A percentile compares a stretch with the other conserved stretches of the same genome.
phyloP scores from a whole-genome alignment of 2,888 invertebrate species.

The Zaprionus obscuricornis region DNA sequence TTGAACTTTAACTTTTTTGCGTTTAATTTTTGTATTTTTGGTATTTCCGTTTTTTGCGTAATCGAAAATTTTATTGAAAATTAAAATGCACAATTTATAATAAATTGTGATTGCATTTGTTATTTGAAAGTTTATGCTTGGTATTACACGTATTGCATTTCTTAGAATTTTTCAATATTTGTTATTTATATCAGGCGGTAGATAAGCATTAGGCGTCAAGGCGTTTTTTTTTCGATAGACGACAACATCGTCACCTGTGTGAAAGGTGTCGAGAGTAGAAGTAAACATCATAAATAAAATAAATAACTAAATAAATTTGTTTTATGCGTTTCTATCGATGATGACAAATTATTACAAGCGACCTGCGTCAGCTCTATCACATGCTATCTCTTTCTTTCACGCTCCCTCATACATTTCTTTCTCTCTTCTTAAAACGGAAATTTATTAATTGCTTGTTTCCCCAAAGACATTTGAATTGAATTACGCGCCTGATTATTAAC shows the following conservation, averaged over 20 bases:
- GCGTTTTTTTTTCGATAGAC: conserved; percentile 16
- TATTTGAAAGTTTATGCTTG: no score
- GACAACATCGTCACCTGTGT: conserved; percentile 43
- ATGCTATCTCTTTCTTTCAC: neutral
- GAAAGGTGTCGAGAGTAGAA: conserved; percentile 25
- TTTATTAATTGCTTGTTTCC: conserved; percentile 70
- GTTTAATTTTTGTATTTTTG: conserved; percentile 36
- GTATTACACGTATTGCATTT: conserved; percentile 52
- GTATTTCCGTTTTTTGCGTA: no score
- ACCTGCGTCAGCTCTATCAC: neutral
- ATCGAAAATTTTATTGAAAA: conserved; percentile 1
- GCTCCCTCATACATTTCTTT: neutral
- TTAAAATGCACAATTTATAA: conserved; percentile 37
- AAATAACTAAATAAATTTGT: conserved; percentile 63
- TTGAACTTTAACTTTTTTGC: conserved; percentile 1
- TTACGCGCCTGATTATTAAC: conserved; percentile 64
- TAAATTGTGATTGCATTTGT: conserved; percentile 22
- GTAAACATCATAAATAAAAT: conserved; percentile 59
- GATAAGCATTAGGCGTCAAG: conserved; percentile 47
- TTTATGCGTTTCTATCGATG: conserved; percentile 49
- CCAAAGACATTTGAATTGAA: conserved; percentile 66
- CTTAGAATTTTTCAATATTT: conserved; percentile 72
- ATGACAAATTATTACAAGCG: conserved; percentile 56
- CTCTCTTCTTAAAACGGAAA: conserved; percentile 40
- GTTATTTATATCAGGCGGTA: conserved; percentile 56